These are phyloP conservation scores for Petroica traversi DNA, from an alignment of 2,113 vertebrate genomes.

Conservation along the genomic window DNA sequence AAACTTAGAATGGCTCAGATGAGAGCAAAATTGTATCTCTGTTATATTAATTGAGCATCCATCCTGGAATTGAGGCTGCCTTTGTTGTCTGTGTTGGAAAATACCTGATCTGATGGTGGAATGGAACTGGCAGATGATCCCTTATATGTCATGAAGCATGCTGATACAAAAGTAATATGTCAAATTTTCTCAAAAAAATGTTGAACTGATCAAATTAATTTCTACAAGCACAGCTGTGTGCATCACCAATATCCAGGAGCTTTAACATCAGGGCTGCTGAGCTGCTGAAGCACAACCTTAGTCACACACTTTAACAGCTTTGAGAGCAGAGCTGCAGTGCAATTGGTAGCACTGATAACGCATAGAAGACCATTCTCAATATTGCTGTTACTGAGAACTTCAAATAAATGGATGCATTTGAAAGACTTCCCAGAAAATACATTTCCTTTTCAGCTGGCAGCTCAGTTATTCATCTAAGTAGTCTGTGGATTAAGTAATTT, in stretches of 20 bases:
- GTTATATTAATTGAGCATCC: neutral
- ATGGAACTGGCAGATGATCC: neutral
- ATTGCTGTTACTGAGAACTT: slow-evolving; percentile 13
- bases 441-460: slow-evolving; percentile 26
- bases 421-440: slow-evolving; percentile 48
- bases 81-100: neutral
- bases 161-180: neutral
- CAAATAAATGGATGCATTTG: slow-evolving; percentile 45
- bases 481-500: slow-evolving; percentile 58
- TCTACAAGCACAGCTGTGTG: neutral
- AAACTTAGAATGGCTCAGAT: neutral
- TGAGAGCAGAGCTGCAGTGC: neutral
- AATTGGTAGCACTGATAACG: neutral
- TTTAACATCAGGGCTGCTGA: neutral
- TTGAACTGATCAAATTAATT: neutral
- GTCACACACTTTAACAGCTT: neutral
- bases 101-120: neutral
- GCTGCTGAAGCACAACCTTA: neutral
- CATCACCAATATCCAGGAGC: neutral
- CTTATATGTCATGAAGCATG: neutral
- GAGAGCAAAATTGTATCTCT: neutral
- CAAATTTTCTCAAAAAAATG: neutral
- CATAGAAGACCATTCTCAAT: slow-evolving; percentile 27
- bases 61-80: neutral
- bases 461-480: slow-evolving; percentile 32